These are phyloP conservation scores for Marronus borbonicus DNA, from an alignment of 2,888 invertebrate genomes.

Conservation along the genomic window DNA sequence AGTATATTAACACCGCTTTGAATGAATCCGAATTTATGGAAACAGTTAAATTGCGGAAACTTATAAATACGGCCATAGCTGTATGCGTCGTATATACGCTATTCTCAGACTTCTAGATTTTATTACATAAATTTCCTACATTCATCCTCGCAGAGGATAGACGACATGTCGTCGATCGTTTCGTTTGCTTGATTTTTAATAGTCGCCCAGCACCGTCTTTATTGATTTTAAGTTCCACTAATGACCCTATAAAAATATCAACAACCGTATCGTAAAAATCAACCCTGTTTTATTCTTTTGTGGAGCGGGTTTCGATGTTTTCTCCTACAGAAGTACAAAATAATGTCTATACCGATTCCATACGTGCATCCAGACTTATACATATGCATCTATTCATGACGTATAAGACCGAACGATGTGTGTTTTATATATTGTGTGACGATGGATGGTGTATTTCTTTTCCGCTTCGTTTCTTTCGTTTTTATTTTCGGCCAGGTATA, in stretches of 20 bases:
- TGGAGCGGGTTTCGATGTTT: conserved; percentile 11
- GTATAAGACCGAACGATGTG: not conserved
- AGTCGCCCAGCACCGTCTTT: conserved; percentile 21
- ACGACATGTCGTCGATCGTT: conserved; percentile 10
- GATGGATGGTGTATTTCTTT: conserved; percentile 1
- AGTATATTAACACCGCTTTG: too few relatives aligned
- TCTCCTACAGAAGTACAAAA: not conserved
- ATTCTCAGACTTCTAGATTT: conserved; percentile 3
- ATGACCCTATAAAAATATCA: conserved; percentile 45
- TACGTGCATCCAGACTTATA: not conserved
- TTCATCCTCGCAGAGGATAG: not conserved
- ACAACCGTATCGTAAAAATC: conserved; percentile 44
- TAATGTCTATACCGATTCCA: not conserved
- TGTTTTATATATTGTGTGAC: not conserved
- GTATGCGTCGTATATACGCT: not conserved
- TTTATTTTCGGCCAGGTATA: conserved; percentile 6
- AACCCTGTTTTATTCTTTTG: conserved; percentile 22
- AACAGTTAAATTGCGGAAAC: too few relatives aligned
- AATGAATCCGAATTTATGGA: too few relatives aligned
- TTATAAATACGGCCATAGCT: not conserved
- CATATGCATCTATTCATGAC: too few relatives aligned
- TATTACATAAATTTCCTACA: conserved; percentile 21
- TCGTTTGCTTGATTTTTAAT: conserved; percentile 32
- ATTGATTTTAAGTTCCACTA: conserved; percentile 47
- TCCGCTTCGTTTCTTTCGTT: not conserved